A percentile compares a stretch with the other conserved stretches of the same genome.
Conservation (phyloP, 2,797 vertebrate genomes). For the Myripristis murdjan region DNA sequence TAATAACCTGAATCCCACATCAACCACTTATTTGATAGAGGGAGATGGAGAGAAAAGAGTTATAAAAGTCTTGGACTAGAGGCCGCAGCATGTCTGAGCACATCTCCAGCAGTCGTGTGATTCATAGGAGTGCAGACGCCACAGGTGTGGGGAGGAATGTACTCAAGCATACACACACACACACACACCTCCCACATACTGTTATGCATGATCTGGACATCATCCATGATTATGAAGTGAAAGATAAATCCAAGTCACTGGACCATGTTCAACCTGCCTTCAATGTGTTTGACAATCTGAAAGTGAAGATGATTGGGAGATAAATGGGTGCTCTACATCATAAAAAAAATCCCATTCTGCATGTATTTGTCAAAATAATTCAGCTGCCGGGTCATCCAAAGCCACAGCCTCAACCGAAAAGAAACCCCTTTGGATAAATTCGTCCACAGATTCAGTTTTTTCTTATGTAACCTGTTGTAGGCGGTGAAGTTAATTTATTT, state of each 20-base stretch:
- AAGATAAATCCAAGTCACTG: not conserved
- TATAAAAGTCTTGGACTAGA: slow-evolving; percentile 26
- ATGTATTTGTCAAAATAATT: not conserved
- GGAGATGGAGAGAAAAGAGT: slow-evolving; percentile 14
- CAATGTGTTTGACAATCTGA: not conserved
- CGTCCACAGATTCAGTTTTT: not conserved
- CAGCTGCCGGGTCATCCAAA: not conserved
- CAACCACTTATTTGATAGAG: slow-evolving; percentile 42
- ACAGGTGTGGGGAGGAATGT: slow-evolving; percentile 44
- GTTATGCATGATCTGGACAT: slow-evolving; percentile 17
- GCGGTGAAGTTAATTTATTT: not conserved
- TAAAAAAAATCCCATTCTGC: not conserved
- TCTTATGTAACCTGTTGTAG: slow-evolving; percentile 28
- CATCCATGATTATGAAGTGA: slow-evolving; percentile 6
- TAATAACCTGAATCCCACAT: slow-evolving; percentile 47
- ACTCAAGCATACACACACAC: not conserved
- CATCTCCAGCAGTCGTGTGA: slow-evolving; percentile 32
- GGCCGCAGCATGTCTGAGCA: slow-evolving; percentile 52
- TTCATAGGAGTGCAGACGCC: slow-evolving; percentile 33
- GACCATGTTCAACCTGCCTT: not conserved
- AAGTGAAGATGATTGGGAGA: no score
- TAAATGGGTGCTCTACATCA: no score
- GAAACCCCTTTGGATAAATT: not conserved
- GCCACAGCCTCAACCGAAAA: not conserved
- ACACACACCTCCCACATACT: slow-evolving; percentile 29